Evolutionary conservation across 2,113 vertebrate species (phyloP).

Genomic region (Zosterops pallidus): DNA sequence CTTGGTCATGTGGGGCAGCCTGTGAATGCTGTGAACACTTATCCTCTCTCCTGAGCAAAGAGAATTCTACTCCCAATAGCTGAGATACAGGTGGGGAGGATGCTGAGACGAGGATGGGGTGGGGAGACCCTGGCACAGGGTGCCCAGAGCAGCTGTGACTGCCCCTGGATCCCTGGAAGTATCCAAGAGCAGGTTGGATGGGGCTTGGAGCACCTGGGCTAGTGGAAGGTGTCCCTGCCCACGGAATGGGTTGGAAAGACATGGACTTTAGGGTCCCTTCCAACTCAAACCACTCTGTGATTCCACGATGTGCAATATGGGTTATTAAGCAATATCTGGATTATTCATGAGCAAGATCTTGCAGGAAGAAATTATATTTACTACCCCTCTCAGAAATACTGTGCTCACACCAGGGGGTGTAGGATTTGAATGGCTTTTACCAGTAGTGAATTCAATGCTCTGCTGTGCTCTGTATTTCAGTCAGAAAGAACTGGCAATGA

Average conservation of each 20-base stretch:
- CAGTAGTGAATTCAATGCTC: neutral
- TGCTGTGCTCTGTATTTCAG: neutral
- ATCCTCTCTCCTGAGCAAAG: neutral
- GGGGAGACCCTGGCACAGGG: rapidly evolving
- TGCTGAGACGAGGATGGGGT: rapidly evolving
- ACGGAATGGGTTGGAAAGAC: rapidly evolving
- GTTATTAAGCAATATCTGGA: neutral
- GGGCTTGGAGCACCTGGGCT: neutral
- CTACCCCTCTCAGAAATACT: neutral
- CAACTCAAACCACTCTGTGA: neutral
- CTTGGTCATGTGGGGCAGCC: neutral
- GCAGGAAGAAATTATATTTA: neutral
- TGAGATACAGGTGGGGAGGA: neutral
- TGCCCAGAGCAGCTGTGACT: neutral
- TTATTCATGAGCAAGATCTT: neutral
- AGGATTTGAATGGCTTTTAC: neutral
- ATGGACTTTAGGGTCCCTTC: neutral
- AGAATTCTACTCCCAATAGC: neutral
- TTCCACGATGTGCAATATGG: neutral
- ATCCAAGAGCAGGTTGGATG: rapidly evolving
- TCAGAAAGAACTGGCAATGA: neutral
- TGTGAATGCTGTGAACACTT: neutral
- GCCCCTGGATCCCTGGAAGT: neutral
- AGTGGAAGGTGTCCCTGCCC: neutral
- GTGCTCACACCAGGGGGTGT: neutral